Conservation (phyloP, 2,888 invertebrate species). For the Pyrrhia umbra region DNA sequence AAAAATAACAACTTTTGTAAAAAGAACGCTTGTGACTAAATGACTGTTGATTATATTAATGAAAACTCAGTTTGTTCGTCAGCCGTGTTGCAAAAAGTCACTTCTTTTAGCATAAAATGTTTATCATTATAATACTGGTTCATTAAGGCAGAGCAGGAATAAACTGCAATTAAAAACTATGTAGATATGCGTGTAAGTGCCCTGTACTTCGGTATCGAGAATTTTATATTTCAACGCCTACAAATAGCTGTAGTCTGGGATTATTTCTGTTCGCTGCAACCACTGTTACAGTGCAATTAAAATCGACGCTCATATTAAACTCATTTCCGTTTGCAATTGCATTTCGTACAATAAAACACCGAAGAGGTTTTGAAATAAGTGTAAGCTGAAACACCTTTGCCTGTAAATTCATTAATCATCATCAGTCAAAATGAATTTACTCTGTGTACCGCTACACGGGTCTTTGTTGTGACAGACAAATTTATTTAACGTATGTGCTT, state of each 20-base stretch:
- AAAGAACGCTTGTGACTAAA: slow-evolving; percentile 19
- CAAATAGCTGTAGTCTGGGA: slow-evolving; percentile 8
- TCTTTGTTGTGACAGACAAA: not conserved
- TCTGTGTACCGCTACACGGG: not conserved
- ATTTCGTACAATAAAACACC: slow-evolving; percentile 28
- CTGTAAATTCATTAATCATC: slow-evolving; percentile 16
- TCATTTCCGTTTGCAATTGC: slow-evolving; percentile 40
- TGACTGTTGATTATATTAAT: slow-evolving; percentile 33
- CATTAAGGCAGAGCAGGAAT: slow-evolving; percentile 27
- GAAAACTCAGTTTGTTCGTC: slow-evolving; percentile 33
- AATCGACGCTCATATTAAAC: slow-evolving; percentile 35
- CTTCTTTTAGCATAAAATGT: slow-evolving; percentile 27
- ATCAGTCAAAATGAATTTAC: slow-evolving; percentile 15
- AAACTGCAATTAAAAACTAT: slow-evolving; percentile 42
- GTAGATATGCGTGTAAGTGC: slow-evolving; percentile 26
- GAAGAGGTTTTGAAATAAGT: slow-evolving; percentile 13
- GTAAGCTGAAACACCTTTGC: slow-evolving; percentile 7
- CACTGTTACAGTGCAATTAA: slow-evolving; percentile 41
- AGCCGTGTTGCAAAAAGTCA: slow-evolving; percentile 14
- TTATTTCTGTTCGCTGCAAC: slow-evolving; percentile 23
- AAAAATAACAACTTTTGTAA: slow-evolving; percentile 18
- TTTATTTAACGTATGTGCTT: not conserved
- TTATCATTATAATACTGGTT: slow-evolving; percentile 26
- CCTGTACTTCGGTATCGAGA: slow-evolving; percentile 4
- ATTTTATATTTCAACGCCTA: slow-evolving; percentile 15